Evolutionary conservation across 2,888 invertebrate genomes (phyloP).

Genomic region (Clitarchus hookeri): DNA sequence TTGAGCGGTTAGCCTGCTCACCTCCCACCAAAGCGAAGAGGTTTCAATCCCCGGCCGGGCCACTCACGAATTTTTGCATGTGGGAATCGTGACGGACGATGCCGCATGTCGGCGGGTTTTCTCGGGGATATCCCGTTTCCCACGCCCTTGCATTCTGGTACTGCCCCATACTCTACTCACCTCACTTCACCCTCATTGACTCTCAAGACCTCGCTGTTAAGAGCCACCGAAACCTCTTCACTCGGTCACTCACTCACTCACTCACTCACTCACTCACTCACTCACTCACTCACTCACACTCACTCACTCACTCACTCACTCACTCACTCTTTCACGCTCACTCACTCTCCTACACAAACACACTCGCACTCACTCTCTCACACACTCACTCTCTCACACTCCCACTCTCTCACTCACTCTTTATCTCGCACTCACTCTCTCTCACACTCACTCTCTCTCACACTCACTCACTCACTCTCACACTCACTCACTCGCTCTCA

Average conservation of each 20-base stretch:
- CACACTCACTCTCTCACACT: conserved; percentile 16
- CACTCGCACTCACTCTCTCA: conserved; percentile 23
- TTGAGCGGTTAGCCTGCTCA: too few relatives aligned
- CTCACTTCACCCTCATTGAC: too few relatives aligned
- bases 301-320: conserved; percentile 30
- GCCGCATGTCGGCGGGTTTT: too few relatives aligned
- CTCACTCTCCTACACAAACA: conserved; percentile 30
- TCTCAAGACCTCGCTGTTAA: too few relatives aligned
- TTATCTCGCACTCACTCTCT: conserved; percentile 29
- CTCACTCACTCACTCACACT: conserved; percentile 32
- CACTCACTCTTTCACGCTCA: conserved; percentile 33
- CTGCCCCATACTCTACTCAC: too few relatives aligned
- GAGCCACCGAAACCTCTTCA: too few relatives aligned
- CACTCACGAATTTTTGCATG: too few relatives aligned
- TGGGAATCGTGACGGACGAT: too few relatives aligned
- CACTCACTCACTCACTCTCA: conserved; percentile 34
- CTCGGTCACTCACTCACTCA: conserved; percentile 9
- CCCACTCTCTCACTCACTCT: conserved; percentile 29
- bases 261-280: background rate
- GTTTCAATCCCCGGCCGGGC: too few relatives aligned
- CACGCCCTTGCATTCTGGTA: too few relatives aligned
- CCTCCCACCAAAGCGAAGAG: too few relatives aligned
- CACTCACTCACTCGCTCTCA: conserved; percentile 28
- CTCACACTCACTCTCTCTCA: conserved; percentile 29
- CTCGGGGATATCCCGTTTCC: too few relatives aligned